Conservation (phyloP, 2,797 vertebrate genomes). For the Anableps anableps region DNA sequence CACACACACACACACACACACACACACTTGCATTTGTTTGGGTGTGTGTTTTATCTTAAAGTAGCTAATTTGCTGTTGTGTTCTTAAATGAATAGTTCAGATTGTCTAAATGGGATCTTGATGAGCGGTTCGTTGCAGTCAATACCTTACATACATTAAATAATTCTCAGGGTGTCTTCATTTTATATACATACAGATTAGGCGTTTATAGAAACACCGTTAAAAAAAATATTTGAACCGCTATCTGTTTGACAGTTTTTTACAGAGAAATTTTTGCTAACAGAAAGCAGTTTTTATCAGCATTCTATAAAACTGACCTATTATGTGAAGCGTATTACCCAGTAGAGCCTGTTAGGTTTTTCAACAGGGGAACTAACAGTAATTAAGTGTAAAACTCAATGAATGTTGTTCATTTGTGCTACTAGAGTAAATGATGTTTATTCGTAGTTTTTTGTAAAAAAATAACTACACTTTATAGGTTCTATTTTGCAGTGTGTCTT, state of each 20-base stretch:
- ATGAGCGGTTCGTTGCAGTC: neutral
- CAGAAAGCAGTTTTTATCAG: neutral
- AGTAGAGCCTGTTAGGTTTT: neutral
- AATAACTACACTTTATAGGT: neutral
- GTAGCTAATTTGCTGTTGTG: constrained; percentile 26
- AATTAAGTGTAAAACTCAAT: neutral
- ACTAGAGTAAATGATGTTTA: neutral
- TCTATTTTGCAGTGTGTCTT: neutral
- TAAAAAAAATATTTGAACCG: neutral
- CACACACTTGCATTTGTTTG: constrained; percentile 19
- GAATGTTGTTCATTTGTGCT: neutral
- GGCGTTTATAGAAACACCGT: neutral
- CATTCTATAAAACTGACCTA: neutral
- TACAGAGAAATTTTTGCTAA: neutral
- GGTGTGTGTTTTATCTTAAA: constrained; percentile 42
- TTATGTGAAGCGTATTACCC: neutral
- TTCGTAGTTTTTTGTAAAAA: neutral
- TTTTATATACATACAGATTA: neutral
- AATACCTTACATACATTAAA: neutral
- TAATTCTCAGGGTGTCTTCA: neutral
- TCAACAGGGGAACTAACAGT: neutral
- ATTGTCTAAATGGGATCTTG: neutral
- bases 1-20: constrained; percentile 35
- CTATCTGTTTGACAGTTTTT: neutral
- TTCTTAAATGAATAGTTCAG: neutral